Conservation (phyloP, 2,113 vertebrate species). For the Nycticryphes semicollaris region DNA sequence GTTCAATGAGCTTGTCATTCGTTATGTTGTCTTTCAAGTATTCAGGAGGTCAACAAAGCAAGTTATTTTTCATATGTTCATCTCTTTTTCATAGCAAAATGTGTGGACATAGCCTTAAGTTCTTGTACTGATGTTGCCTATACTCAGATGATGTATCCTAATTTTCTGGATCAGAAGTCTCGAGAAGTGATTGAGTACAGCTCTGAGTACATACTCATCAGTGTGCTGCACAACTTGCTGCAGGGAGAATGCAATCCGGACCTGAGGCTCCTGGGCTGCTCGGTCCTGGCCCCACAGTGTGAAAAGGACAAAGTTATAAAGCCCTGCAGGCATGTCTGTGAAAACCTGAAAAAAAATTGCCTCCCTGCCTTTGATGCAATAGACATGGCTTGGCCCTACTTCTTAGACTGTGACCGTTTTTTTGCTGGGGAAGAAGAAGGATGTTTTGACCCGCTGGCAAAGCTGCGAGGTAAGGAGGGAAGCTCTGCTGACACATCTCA, state of each 20-base stretch:
- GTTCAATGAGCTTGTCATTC: fast-evolving
- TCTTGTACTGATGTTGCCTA: slow-evolving; percentile 88
- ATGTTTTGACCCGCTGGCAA: slow-evolving; percentile 87
- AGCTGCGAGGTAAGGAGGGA: slow-evolving; percentile 79
- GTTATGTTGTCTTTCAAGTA: background rate
- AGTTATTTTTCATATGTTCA: background rate
- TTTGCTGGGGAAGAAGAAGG: slow-evolving; percentile 85
- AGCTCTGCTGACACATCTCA: background rate
- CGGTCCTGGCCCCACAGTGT: slow-evolving; percentile 88
- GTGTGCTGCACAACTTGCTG: slow-evolving; percentile 88
- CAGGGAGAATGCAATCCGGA: slow-evolving; percentile 93
- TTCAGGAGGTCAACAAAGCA: background rate
- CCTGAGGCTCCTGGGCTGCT: slow-evolving; percentile 90
- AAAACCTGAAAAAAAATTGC: slow-evolving; percentile 83
- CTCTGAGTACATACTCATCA: slow-evolving; percentile 90
- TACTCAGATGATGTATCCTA: slow-evolving; percentile 83
- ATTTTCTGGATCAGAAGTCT: slow-evolving; percentile 83
- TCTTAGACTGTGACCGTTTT: slow-evolving; percentile 91
- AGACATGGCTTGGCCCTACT: slow-evolving; percentile 98
- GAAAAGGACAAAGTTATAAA: slow-evolving; percentile 73
- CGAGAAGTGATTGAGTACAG: slow-evolving; percentile 84
- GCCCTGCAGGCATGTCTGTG: slow-evolving; percentile 88
- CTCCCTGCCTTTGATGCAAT: slow-evolving; percentile 89
- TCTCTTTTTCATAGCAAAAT: slow-evolving; percentile 74
- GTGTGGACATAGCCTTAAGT: slow-evolving; percentile 82